phyloP scores from a whole-genome alignment of 2,888 invertebrate species.

The Coenonympha arcania region DNA sequence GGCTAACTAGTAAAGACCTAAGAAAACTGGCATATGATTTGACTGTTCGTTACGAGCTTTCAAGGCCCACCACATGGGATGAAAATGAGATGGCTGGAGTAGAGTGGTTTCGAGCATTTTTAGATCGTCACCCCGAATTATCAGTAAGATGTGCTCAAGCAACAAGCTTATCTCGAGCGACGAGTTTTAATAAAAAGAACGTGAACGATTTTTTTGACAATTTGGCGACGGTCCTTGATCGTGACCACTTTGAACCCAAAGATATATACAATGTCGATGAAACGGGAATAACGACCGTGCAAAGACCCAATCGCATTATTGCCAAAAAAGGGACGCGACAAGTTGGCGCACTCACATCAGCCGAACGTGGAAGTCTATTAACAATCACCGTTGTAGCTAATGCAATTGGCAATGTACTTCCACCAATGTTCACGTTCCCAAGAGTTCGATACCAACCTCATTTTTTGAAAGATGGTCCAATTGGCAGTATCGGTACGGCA shows the following conservation, averaged over 20 bases:
- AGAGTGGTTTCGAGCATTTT: conserved; percentile 5
- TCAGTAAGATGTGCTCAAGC: conserved; percentile 7
- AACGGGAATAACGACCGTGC: conserved; percentile 45
- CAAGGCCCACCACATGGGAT: not conserved
- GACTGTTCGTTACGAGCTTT: conserved; percentile 22
- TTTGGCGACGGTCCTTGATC: conserved; percentile 10
- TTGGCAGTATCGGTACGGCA: conserved; percentile 26
- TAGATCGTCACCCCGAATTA: conserved; percentile 2
- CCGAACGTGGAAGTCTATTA: conserved; percentile 33
- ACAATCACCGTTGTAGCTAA: conserved; percentile 29
- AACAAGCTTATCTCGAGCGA: conserved; percentile 10
- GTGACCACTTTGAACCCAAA: conserved; percentile 18
- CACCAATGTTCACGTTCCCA: conserved; percentile 38
- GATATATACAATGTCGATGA: conserved; percentile 49
- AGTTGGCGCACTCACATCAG: conserved; percentile 42
- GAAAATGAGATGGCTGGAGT: conserved; percentile 3
- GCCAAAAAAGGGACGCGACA: conserved; percentile 41
- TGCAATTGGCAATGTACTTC: conserved; percentile 27
- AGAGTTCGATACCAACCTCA: conserved; percentile 31
- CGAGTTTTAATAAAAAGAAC: conserved; percentile 17
- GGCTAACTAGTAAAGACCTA: conserved; percentile 25
- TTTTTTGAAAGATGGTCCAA: conserved; percentile 35
- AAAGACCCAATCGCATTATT: conserved; percentile 41
- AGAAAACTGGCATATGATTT: conserved; percentile 29
- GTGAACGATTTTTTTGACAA: conserved; percentile 13